Conservation (phyloP, 2,797 vertebrate genomes). For the Vespertilio murinus region DNA sequence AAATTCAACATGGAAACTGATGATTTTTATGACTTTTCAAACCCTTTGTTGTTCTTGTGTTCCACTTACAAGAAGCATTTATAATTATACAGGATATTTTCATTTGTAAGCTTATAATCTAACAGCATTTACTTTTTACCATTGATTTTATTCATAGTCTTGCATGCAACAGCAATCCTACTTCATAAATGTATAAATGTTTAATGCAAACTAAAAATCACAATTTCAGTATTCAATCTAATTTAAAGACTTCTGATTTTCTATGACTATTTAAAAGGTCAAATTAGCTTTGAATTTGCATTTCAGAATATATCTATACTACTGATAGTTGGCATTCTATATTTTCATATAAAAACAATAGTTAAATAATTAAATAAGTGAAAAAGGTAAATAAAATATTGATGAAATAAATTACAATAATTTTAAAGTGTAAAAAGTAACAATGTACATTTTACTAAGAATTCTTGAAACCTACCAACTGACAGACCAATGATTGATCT, state of each 20-base stretch:
- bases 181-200: constrained; percentile 69
- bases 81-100: constrained; percentile 31
- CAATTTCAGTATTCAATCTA: constrained; percentile 59
- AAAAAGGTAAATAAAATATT: constrained; percentile 87
- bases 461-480: constrained; percentile 47
- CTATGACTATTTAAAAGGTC: constrained; percentile 80
- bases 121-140: constrained; percentile 55
- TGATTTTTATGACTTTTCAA: neutral
- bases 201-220: constrained; percentile 65
- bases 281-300: constrained; percentile 59
- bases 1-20: neutral
- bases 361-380: constrained; percentile 87
- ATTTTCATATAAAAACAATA: constrained; percentile 72
- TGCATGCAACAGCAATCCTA: constrained; percentile 40
- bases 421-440: constrained; percentile 84
- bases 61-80: constrained; percentile 48
- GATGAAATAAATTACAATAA: constrained; percentile 81
- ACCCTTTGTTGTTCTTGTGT: neutral
- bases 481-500: neutral
- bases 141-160: constrained; percentile 78
- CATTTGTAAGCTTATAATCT: constrained; percentile 49
- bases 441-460: constrained; percentile 63
- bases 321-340: constrained; percentile 32
- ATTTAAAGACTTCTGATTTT: constrained; percentile 71
- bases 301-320: neutral